Conservation (phyloP, 1,140 invertebrate species). For the Cephus cinctus region DNA sequence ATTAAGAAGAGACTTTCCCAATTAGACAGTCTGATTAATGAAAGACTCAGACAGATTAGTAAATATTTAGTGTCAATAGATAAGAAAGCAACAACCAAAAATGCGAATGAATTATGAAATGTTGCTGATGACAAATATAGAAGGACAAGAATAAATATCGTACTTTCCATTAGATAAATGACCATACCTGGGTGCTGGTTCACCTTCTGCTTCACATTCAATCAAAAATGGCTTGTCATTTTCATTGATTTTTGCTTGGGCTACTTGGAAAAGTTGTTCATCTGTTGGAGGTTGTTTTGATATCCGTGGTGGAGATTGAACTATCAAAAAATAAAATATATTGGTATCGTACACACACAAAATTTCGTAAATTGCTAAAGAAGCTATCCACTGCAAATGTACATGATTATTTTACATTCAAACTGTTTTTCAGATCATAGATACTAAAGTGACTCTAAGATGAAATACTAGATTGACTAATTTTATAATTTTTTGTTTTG, state of each 20-base stretch:
- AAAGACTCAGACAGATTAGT: too few species aligned
- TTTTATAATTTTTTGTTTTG: too few species aligned
- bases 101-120: too few species aligned
- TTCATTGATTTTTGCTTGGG: slow-evolving; percentile 70
- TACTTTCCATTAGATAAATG: too few species aligned
- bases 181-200: slow-evolving; percentile 87
- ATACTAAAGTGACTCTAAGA: too few species aligned
- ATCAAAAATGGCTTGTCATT: slow-evolving; percentile 93
- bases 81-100: background rate
- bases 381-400: too few species aligned
- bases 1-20: too few species aligned
- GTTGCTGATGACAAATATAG: background rate
- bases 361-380: too few species aligned
- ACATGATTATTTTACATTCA: background rate
- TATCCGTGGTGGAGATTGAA: slow-evolving; percentile 84
- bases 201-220: slow-evolving; percentile 91
- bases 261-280: slow-evolving; percentile 89
- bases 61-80: too few species aligned
- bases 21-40: too few species aligned
- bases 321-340: slow-evolving; percentile 49
- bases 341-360: background rate
- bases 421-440: too few species aligned
- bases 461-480: too few species aligned
- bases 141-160: background rate
- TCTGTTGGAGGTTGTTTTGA: slow-evolving; percentile 88